Percentiles rank a stretch among this genome's conserved stretches.
Evolutionary conservation across 2,797 vertebrate genomes (phyloP).

Genomic region (Mus minutoides): DNA sequence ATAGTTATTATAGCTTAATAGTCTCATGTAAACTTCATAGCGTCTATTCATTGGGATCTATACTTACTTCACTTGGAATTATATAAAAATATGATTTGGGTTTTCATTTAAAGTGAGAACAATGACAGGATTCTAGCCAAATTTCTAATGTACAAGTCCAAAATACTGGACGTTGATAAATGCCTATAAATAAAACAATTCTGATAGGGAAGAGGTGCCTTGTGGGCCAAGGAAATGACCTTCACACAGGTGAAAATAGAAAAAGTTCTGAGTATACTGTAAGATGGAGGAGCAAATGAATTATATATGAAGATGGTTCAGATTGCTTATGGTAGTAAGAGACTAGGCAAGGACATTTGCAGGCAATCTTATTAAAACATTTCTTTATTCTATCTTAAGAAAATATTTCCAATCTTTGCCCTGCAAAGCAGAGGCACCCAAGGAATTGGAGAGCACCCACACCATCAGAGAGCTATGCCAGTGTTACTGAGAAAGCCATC

Average conservation of each 20-base stretch:
- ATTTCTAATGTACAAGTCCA: background rate
- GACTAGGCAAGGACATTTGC: conserved; percentile 53
- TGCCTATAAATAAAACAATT: conserved; percentile 9
- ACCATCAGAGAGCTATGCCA: background rate
- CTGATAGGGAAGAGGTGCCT: background rate
- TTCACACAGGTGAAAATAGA: conserved; percentile 13
- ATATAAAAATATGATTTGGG: background rate
- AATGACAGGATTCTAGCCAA: background rate
- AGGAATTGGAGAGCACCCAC: background rate
- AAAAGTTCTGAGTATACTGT: background rate
- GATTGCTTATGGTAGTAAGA: conserved; percentile 50
- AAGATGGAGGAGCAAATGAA: conserved; percentile 58
- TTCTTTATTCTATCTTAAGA: conserved; percentile 28
- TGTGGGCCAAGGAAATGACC: conserved; percentile 5
- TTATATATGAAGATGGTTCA: conserved; percentile 64
- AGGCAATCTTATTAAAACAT: conserved; percentile 20
- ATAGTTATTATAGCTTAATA: background rate
- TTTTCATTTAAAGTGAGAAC: background rate
- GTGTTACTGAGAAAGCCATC: background rate
- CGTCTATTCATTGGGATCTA: background rate
- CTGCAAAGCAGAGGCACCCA: background rate
- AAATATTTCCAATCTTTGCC: conserved; percentile 47
- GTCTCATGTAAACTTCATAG: background rate
- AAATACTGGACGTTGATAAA: background rate
- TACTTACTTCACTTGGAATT: conserved; percentile 17